phyloP scores from a whole-genome alignment of 2,888 invertebrate genomes.

The Hypercompe scribonia region DNA sequence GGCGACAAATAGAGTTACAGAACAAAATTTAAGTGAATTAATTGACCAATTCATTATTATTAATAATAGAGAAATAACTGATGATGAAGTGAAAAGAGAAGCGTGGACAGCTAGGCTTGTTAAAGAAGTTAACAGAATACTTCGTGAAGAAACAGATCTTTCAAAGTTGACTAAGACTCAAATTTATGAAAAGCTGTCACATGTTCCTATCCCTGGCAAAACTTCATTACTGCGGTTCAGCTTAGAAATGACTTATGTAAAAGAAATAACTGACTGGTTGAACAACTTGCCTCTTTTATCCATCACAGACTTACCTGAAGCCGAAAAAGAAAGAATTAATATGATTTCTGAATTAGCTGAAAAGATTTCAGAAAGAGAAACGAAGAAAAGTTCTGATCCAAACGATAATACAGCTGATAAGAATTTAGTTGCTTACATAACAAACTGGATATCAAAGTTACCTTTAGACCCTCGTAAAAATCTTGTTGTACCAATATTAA shows the following conservation, averaged over 20 bases:
- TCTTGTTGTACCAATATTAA: slow-evolving; percentile 54
- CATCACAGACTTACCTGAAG: slow-evolving; percentile 39
- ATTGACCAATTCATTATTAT: slow-evolving; percentile 63
- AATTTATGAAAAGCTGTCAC: slow-evolving; percentile 55
- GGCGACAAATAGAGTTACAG: slow-evolving; percentile 33
- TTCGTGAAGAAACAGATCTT: slow-evolving; percentile 48
- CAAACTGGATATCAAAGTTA: slow-evolving; percentile 62
- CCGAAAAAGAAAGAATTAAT: slow-evolving; percentile 47
- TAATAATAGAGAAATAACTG: slow-evolving; percentile 60
- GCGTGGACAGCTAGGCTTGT: slow-evolving; percentile 63
- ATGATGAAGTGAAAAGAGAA: slow-evolving; percentile 66
- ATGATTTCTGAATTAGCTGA: slow-evolving; percentile 66
- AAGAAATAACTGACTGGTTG: slow-evolving; percentile 71
- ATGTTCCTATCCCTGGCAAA: slow-evolving; percentile 52
- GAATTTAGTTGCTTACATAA: slow-evolving; percentile 57
- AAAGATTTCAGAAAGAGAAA: slow-evolving; percentile 55
- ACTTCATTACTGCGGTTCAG: slow-evolving; percentile 57
- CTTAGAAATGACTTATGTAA: slow-evolving; percentile 61
- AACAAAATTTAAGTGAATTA: slow-evolving; percentile 62
- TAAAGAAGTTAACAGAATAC: slow-evolving; percentile 62
- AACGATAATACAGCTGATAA: slow-evolving; percentile 41
- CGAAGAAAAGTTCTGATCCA: slow-evolving; percentile 36
- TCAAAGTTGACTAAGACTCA: slow-evolving; percentile 48
- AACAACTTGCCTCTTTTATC: slow-evolving; percentile 66
- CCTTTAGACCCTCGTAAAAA: slow-evolving; percentile 58